Conservation (phyloP, 2,797 vertebrate species). For the Hirundo rustica region DNA sequence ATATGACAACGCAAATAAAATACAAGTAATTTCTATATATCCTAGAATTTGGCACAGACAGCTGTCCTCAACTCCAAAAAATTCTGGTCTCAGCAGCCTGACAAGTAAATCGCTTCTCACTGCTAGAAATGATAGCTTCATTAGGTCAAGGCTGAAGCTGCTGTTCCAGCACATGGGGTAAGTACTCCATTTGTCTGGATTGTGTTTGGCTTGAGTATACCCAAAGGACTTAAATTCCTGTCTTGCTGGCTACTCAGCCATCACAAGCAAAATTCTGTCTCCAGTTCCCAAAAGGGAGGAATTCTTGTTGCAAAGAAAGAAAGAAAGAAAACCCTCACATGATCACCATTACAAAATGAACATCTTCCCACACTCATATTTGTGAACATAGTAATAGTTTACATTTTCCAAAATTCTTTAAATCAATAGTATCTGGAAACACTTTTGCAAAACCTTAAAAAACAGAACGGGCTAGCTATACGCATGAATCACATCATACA, state of each 20-base stretch:
- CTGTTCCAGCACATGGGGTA: slow-evolving; percentile 39
- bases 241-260: slow-evolving; percentile 12
- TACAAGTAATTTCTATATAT: background rate
- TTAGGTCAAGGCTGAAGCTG: slow-evolving; percentile 54
- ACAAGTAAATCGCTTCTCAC: slow-evolving; percentile 46
- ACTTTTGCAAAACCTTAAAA: background rate
- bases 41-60: background rate
- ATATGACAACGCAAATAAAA: background rate
- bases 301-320: background rate
- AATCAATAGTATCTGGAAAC: background rate
- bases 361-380: background rate
- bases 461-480: background rate
- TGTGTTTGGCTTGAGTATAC: slow-evolving; percentile 38
- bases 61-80: background rate
- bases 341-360: background rate
- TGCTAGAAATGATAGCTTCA: slow-evolving; percentile 38
- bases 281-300: background rate
- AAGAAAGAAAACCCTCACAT: background rate
- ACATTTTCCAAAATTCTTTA: background rate
- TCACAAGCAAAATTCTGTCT: background rate
- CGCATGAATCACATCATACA: background rate
- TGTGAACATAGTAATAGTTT: background rate
- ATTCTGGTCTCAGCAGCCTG: slow-evolving; percentile 13
- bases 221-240: slow-evolving; percentile 37
- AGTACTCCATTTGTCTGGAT: slow-evolving; percentile 43